Evolutionary conservation across 2,888 invertebrate species (phyloP).

Genomic region (Automeris io): DNA sequence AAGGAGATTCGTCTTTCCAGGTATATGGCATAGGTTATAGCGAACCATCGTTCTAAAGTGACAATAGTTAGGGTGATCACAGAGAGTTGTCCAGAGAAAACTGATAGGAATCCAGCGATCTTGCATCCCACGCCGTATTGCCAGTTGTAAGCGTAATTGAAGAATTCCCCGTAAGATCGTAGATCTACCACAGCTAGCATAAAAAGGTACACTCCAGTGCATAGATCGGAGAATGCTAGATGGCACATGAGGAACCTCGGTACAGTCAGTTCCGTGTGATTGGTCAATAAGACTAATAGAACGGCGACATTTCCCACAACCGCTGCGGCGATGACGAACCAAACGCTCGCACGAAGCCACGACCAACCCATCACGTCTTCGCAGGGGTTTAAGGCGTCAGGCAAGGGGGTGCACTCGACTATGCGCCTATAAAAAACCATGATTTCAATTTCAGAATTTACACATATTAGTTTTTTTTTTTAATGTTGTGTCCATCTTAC

Average conservation of each 20-base stretch:
- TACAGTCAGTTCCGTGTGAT: slow-evolving; percentile 64
- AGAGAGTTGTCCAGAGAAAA: slow-evolving; percentile 91
- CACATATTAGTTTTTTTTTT: too few relatives aligned
- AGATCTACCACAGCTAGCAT: slow-evolving; percentile 90
- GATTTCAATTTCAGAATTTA: neutral
- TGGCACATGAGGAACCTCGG: slow-evolving; percentile 78
- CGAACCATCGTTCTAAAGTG: slow-evolving; percentile 90
- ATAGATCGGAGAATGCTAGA: slow-evolving; percentile 91
- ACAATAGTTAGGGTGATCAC: slow-evolving; percentile 92
- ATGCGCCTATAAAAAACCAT: slow-evolving; percentile 41
- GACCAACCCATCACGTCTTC: slow-evolving; percentile 92
- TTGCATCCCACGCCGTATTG: slow-evolving; percentile 89
- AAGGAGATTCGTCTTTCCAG: slow-evolving; percentile 87
- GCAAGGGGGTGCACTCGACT: slow-evolving; percentile 83
- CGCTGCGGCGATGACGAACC: slow-evolving; percentile 90
- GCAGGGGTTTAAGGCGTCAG: slow-evolving; percentile 91
- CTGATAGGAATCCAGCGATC: slow-evolving; percentile 91
- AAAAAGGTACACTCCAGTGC: slow-evolving; percentile 89
- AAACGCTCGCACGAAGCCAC: slow-evolving; percentile 88
- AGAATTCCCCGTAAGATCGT: slow-evolving; percentile 90
- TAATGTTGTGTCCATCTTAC: too few relatives aligned
- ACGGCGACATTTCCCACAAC: slow-evolving; percentile 91
- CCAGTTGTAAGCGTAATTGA: slow-evolving; percentile 94
- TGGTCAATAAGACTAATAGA: slow-evolving; percentile 83
- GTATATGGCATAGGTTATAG: slow-evolving; percentile 89